Conservation (phyloP, 2,113 vertebrate species). For the Pollimyrus isidori region DNA sequence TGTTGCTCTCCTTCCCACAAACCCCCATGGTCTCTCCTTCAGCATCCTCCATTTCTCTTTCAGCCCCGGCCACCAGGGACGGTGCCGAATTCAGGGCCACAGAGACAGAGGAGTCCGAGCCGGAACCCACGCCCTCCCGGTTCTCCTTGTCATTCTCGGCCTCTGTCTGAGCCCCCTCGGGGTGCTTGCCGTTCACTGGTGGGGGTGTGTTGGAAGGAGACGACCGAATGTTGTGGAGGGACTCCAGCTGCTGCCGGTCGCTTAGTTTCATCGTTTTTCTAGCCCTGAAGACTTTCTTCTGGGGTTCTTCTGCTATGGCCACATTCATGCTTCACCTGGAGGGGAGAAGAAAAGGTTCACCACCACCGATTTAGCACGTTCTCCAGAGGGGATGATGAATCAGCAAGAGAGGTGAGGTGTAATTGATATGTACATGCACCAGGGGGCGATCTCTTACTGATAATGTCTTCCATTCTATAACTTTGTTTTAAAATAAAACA, state of each 20-base stretch:
- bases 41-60: not conserved
- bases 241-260: constrained; percentile 70
- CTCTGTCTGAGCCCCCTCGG: not conserved
- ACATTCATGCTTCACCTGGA: constrained; percentile 63
- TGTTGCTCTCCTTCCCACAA: constrained; percentile 17
- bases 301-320: constrained; percentile 62
- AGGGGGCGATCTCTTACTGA: constrained; percentile 51
- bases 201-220: not conserved
- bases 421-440: constrained; percentile 41
- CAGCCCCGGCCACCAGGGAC: not conserved
- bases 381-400: not conserved
- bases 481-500: not conserved
- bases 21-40: constrained; percentile 32
- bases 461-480: not conserved
- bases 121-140: not conserved
- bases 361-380: not conserved
- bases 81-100: not conserved
- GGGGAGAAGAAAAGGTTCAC: not conserved
- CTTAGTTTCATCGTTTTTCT: constrained; percentile 74
- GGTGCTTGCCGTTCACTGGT: constrained; percentile 13
- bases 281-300: constrained; percentile 73
- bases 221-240: constrained; percentile 49
- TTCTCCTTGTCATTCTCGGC: constrained; percentile 13
- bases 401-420: constrained; percentile 11
- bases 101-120: not conserved